phyloP scores from a whole-genome alignment of 1,140 invertebrate species.

The Drosophila pectinifera region DNA sequence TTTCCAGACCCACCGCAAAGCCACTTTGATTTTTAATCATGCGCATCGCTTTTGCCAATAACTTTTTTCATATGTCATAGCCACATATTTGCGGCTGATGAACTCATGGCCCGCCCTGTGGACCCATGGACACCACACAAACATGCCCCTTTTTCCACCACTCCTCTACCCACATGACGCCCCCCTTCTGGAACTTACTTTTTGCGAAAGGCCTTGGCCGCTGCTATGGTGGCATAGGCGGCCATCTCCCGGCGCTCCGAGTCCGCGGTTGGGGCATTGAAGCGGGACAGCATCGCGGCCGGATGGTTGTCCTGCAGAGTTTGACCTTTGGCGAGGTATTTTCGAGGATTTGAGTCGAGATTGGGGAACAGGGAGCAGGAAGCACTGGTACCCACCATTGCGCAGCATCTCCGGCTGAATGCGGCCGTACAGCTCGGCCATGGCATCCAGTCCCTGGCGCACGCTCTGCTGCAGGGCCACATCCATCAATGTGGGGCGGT shows the following conservation, averaged over 20 bases:
- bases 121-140: no score
- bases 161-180: no score
- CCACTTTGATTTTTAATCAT: constrained; percentile 64
- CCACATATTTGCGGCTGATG: constrained; percentile 41
- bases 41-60: constrained; percentile 43
- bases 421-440: constrained; percentile 76
- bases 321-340: constrained; percentile 62
- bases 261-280: constrained; percentile 75
- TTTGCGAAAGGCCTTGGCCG: constrained; percentile 81
- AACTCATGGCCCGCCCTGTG: constrained; percentile 24
- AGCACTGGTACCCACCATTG: constrained; percentile 69
- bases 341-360: constrained; percentile 23
- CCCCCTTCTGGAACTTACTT: constrained; percentile 69
- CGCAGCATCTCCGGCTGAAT: constrained; percentile 79
- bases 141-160: no score
- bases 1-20: constrained; percentile 4
- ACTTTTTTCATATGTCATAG: constrained; percentile 61
- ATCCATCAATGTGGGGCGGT: constrained; percentile 75
- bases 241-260: constrained; percentile 73
- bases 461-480: constrained; percentile 78
- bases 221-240: constrained; percentile 79
- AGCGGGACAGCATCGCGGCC: constrained; percentile 75
- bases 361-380: background rate
- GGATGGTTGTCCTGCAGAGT: constrained; percentile 81
- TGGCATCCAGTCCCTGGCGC: constrained; percentile 78